Base-by-base conservation (phyloP, 2,888 invertebrate genomes). In the Matsumyia berberina region DNA sequence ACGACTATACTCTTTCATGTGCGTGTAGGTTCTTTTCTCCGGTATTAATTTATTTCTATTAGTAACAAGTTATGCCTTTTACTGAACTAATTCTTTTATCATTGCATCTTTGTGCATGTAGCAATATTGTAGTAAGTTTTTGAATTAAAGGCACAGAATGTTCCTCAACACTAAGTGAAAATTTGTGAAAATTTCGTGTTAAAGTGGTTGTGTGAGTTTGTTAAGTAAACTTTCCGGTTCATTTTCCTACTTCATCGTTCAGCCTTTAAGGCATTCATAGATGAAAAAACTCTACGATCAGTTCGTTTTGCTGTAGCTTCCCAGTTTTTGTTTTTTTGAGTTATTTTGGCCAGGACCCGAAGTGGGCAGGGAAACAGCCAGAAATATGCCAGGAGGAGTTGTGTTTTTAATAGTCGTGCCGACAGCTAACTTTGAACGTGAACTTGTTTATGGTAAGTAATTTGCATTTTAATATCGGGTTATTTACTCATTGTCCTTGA, bases 371-470 rank as follows among this genome's bases (percentile, higher is more conserved):
- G 24, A 35, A 53, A 17, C 51, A 9, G 44, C 8, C 12, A 51
- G 33, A 57, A 89, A 89, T 85, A 94, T 94, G 94, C 93, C 94
- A 67, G 95, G 66, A 55, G 85, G 95, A 86, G 95, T 95, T 5
- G 93, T 95, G 81, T 95, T 95, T 89, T 90, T 95, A 73, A 93
- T 95, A 79, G 94, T 94, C 88, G 94, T 95, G 87, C 95, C 95
- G 7, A 94, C 95, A 78, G 93, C 94, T 70, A 94, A 94, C 89
- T 94, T 94, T 88, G 95, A 95, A 90, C 94, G 94, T 88, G 92
- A 91, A 87, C 88, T 92, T 86, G 87, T 89, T 87, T 89, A 90
- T 88, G 91, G 92, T 92, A 88, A 89, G 91, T 88, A 72, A 67
- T 67, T 73, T 80, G 31, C 80, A 66, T 62, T 74, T 60, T 73